Conservation (phyloP, 2,113 vertebrate species). For the Alectura lathami region DNA sequence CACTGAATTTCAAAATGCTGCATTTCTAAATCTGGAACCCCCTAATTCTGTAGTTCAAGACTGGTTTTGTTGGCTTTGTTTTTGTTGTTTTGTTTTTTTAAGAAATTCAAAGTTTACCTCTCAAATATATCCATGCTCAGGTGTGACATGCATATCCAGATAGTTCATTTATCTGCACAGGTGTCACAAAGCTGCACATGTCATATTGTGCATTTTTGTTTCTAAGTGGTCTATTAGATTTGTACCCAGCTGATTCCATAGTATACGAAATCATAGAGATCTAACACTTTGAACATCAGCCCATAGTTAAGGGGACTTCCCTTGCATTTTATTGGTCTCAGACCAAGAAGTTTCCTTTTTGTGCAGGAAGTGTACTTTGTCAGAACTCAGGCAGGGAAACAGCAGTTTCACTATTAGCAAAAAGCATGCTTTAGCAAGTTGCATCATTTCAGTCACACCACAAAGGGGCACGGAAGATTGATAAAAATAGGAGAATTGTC, state of each 20-base stretch:
- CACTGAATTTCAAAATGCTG: not conserved
- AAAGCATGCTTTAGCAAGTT: not conserved
- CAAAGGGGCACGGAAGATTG: not conserved
- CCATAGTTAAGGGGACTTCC: not conserved
- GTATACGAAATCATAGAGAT: not conserved
- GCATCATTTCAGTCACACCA: not conserved
- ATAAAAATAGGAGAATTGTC: not conserved
- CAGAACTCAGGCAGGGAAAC: not conserved
- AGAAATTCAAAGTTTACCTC: not conserved
- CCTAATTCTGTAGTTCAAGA: not conserved
- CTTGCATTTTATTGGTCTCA: not conserved
- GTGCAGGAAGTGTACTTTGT: not conserved
- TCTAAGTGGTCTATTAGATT: not conserved
- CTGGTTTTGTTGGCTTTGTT: rapidly evolving
- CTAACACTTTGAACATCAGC: not conserved
- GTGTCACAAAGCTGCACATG: rapidly evolving
- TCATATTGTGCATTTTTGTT: not conserved
- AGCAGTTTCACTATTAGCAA: not conserved
- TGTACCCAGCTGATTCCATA: not conserved
- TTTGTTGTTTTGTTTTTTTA: not conserved
- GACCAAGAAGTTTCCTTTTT: not conserved
- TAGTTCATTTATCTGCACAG: not conserved
- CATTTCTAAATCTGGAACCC: not conserved
- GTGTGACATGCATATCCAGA: not conserved
- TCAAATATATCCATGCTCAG: rapidly evolving